Base-by-base conservation (phyloP, 1,140 invertebrate species). In the Hypsibius dujardini region DNA sequence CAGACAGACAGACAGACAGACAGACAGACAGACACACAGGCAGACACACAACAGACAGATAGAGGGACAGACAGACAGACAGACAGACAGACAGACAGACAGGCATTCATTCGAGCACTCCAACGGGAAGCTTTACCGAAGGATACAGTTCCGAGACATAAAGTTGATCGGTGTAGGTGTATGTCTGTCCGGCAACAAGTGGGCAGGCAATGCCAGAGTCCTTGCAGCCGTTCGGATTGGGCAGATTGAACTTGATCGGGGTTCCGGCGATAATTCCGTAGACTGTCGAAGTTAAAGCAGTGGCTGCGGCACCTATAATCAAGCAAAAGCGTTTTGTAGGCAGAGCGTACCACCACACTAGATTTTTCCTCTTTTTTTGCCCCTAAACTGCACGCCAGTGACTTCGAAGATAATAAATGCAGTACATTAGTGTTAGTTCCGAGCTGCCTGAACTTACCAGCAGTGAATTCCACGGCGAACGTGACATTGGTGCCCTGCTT, bases 241-340 rank as follows among this genome's bases (percentile, higher is more conserved):
- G 77, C 72, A 89, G 75, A 12, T 83, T 83, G 76, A 89, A 90
- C 46, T 87, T 86, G 72, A 88, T 79, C 1, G 86, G 84, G 15
- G 88, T 76, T 69, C 84, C 84, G 76, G 84, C 79, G 40, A 90
- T 81, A 47, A 88, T 80, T 1, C 88, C 88, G 79, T 88, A 74
- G 14, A 76, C 75, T n/a, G 75, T 71, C 47, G 74, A 71, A 40
- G 72, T 76, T n/a, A 72, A 62, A 42, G 71, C 74, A 2, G 40
- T 67, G 2, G 70, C 56, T n/a, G 70, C 69, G n/a, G 74, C 72
- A 47, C 47, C 75, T 77, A 72, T 3, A 42, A 56, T 7, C 50
- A n/a, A n/a, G n/a, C n/a, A n/a, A n/a, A n/a, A n/a, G n/a, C n/a
- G n/a, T n/a, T n/a, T n/a, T n/a, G n/a, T n/a, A n/a, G n/a, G n/a